Evolutionary conservation across 2,113 vertebrate species (phyloP).

Genomic region (Tylochromis polylepis): DNA sequence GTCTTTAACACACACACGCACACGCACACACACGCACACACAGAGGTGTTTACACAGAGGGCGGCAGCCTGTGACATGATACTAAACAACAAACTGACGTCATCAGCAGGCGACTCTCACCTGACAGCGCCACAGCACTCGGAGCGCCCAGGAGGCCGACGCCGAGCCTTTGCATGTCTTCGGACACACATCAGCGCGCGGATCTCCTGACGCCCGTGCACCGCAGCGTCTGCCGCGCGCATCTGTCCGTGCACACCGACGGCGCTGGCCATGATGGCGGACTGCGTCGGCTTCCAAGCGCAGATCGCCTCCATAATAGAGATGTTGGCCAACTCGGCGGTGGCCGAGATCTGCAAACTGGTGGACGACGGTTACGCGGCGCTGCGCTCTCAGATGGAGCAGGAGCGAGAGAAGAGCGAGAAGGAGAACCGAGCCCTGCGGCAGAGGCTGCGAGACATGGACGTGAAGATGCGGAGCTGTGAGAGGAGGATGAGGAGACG

Average conservation of each 20-base stretch:
- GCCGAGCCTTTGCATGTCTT: not conserved
- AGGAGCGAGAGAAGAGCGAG: slow-evolving; percentile 44
- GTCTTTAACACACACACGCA: not conserved
- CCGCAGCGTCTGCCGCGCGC: not conserved
- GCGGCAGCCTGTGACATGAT: not conserved
- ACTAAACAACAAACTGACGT: slow-evolving; percentile 48
- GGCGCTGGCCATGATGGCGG: slow-evolving; percentile 47
- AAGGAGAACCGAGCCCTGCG: slow-evolving; percentile 58
- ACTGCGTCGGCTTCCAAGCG: slow-evolving; percentile 57
- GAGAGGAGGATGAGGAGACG: slow-evolving; percentile 59
- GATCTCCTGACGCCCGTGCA: not conserved
- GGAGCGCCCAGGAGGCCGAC: not conserved
- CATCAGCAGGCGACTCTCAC: slow-evolving; percentile 56
- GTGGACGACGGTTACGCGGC: slow-evolving; percentile 63
- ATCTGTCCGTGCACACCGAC: not conserved
- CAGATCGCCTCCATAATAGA: slow-evolving; percentile 67
- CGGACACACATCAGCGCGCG: not conserved
- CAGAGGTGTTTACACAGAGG: rapidly evolving
- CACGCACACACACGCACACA: rapidly evolving
- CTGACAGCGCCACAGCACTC: not conserved
- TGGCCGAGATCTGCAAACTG: slow-evolving; percentile 66
- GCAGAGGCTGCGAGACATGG: slow-evolving; percentile 55
- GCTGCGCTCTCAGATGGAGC: slow-evolving; percentile 60
- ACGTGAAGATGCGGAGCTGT: slow-evolving; percentile 52
- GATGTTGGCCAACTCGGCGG: slow-evolving; percentile 65